A percentile compares a stretch with the other conserved stretches of the same genome.
Conservation (phyloP, 2,797 vertebrate genomes). For the Micropoecilia bifurca region DNA sequence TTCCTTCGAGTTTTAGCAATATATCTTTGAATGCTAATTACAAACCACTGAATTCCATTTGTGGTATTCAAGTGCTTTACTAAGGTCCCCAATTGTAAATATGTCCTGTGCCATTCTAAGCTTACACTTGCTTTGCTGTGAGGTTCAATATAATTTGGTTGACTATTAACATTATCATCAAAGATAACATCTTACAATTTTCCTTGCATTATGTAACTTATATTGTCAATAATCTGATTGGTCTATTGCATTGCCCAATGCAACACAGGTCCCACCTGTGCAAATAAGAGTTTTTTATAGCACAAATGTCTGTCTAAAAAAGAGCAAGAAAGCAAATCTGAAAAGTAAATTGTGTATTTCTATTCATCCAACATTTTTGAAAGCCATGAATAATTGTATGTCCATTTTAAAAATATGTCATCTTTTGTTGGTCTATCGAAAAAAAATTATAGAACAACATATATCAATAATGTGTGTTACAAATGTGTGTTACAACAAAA, state of each 20-base stretch:
- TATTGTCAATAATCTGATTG: neutral
- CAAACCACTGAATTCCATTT: slow-evolving; percentile 35
- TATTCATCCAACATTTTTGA: neutral
- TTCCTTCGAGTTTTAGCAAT: slow-evolving; percentile 72
- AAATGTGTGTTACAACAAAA: neutral
- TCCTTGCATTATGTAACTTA: slow-evolving; percentile 1
- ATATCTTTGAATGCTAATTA: slow-evolving; percentile 65
- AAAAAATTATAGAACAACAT: neutral
- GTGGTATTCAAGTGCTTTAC: slow-evolving; percentile 7
- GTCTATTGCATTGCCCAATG: neutral
- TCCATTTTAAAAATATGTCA: neutral
- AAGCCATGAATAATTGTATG: neutral
- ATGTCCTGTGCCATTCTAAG: slow-evolving; percentile 5
- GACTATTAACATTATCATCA: slow-evolving; percentile 27
- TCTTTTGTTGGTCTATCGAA: neutral
- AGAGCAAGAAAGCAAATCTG: neutral
- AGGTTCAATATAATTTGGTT: slow-evolving; percentile 31
- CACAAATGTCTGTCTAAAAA: neutral
- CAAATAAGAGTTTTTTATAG: neutral
- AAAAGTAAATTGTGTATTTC: neutral
- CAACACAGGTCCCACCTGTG: neutral
- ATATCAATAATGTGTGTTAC: neutral
- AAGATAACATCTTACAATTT: neutral
- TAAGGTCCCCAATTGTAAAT: slow-evolving; percentile 25
- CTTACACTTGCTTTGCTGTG: slow-evolving; percentile 41